Conservation (phyloP, 2,113 vertebrate genomes). For the Sceloporus tristichus region DNA sequence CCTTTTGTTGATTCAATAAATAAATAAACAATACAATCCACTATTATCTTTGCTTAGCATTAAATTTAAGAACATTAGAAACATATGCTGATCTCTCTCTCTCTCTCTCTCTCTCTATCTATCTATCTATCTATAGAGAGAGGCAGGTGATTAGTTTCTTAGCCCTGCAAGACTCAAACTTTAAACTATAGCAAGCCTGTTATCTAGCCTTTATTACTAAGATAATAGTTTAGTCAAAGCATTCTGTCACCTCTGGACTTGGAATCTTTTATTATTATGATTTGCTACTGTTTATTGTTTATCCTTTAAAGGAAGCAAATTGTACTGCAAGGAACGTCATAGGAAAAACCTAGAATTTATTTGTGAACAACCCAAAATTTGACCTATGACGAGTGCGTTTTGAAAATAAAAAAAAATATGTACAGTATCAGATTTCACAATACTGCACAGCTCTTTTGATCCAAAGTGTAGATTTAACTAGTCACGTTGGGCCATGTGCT, state of each 20-base stretch:
- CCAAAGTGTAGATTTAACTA: conserved; percentile 30
- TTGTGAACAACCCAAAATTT: neutral
- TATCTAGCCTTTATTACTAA: too few species aligned
- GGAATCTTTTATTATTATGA: neutral
- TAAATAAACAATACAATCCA: too few species aligned
- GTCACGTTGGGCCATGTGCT: conserved; percentile 23
- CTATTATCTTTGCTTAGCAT: too few species aligned
- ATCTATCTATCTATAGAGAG: too few species aligned
- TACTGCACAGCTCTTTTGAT: conserved; percentile 46
- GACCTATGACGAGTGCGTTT: conserved; percentile 39
- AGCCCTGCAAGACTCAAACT: too few species aligned
- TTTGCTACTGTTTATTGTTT: conserved; percentile 49
- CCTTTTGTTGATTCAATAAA: too few species aligned
- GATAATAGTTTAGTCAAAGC: neutral
- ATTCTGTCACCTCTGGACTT: neutral
- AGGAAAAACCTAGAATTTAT: neutral
- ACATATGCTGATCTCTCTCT: too few species aligned
- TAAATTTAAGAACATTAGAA: too few species aligned
- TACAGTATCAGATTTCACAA: conserved; percentile 38
- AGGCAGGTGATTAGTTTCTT: too few species aligned
- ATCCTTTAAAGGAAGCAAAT: conserved; percentile 41
- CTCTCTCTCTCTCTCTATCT: too few species aligned
- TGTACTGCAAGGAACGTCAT: conserved; percentile 25
- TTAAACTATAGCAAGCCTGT: too few species aligned
- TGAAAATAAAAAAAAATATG: conserved; percentile 58